A percentile compares a stretch with the other conserved stretches of the same genome.
phyloP scores from a whole-genome alignment of 1,140 invertebrate species.

The Archivesica marissinica region DNA sequence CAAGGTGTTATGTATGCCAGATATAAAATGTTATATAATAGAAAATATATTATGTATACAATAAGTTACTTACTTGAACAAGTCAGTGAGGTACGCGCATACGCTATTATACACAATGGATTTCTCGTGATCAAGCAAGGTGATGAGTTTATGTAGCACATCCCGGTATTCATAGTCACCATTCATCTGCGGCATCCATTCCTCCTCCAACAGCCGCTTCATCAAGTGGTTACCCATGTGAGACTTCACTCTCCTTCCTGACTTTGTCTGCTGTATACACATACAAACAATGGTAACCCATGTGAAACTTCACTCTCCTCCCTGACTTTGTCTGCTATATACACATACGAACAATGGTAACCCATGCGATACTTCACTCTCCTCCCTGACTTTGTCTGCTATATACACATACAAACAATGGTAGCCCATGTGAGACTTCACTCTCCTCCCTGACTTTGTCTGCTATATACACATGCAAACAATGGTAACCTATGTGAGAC shows the following conservation, averaged over 20 bases:
- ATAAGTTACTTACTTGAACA: constrained; percentile 25
- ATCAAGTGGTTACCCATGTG: constrained; percentile 12
- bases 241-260: background rate
- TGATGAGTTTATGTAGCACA: constrained; percentile 4
- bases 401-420: background rate
- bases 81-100: background rate
- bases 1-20: no score
- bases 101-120: constrained; percentile 29
- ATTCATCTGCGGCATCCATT: constrained; percentile 42
- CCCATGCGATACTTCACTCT: no score
- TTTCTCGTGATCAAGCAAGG: constrained; percentile 11
- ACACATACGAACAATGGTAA: background rate
- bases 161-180: constrained; percentile 23
- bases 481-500: no score
- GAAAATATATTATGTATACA: no score
- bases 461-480: no score
- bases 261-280: constrained; percentile 18
- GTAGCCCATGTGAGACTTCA: no score
- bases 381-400: no score
- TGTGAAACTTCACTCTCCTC: background rate
- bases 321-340: constrained; percentile 27
- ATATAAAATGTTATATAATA: no score
- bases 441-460: no score
- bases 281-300: background rate
- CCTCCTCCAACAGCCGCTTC: constrained; percentile 18